These are phyloP conservation scores for Drosophila formosana DNA, from an alignment of 2,888 invertebrate species.

Conservation along the genomic window DNA sequence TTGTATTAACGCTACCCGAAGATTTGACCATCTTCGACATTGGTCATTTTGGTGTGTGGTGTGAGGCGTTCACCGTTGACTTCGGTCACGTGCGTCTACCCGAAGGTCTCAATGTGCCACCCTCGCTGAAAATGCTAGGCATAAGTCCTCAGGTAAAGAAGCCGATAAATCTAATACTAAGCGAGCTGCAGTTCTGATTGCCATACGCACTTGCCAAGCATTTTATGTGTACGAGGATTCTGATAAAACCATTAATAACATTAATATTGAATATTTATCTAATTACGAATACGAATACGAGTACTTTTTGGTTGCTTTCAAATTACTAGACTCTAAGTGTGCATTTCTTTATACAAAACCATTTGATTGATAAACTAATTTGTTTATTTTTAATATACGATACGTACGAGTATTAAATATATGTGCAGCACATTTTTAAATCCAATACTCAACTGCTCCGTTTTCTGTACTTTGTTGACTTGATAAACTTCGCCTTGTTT, in stretches of 20 bases:
- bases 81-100: conserved; percentile 95
- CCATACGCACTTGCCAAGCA: conserved; percentile 49
- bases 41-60: conserved; percentile 97
- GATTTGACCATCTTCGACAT: conserved; percentile 96
- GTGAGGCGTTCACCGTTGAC: conserved; percentile 96
- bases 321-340: conserved; percentile 68
- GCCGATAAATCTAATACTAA: conserved; percentile 78
- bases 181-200: conserved; percentile 75
- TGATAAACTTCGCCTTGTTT: conserved; percentile 52
- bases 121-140: conserved; percentile 96
- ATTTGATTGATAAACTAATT: conserved; percentile 43
- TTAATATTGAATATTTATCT: conserved; percentile 36
- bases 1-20: conserved; percentile 94
- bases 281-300: conserved; percentile 20
- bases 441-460: conserved; percentile 42
- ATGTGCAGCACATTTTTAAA: conserved; percentile 72
- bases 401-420: conserved; percentile 52
- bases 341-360: conserved; percentile 39
- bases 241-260: conserved; percentile 23
- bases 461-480: conserved; percentile 69
- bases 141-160: conserved; percentile 95
- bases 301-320: conserved; percentile 52
- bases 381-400: conserved; percentile 33
- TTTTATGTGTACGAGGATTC: conserved; percentile 36
- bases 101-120: conserved; percentile 92